phyloP scores from a whole-genome alignment of 2,113 vertebrate species.

The Phasianus colchicus region DNA sequence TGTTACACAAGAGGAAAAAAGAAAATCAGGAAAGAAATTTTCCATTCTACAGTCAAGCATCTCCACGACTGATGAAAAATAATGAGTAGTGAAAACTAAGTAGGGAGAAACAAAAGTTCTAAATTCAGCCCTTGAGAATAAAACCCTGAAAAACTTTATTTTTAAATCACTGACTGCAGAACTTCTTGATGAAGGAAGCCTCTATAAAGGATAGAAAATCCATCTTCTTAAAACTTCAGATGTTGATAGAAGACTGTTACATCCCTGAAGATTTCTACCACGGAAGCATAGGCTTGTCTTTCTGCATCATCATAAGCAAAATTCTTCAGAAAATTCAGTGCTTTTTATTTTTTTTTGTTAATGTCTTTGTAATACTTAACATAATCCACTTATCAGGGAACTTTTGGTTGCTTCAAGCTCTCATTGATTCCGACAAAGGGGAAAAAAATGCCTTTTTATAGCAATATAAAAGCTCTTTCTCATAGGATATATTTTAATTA shows the following conservation, averaged over 20 bases:
- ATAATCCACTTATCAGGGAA: neutral
- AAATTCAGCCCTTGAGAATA: neutral
- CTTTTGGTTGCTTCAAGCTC: neutral
- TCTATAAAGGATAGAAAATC: neutral
- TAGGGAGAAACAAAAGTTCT: neutral
- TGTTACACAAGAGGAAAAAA: neutral
- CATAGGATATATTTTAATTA: neutral
- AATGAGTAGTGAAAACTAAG: neutral
- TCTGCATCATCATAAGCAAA: neutral
- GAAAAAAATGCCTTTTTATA: neutral
- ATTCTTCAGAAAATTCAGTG: neutral
- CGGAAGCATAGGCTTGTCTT: neutral
- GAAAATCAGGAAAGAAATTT: neutral
- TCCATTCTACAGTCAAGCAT: neutral
- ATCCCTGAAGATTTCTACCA: neutral
- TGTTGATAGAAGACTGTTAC: neutral
- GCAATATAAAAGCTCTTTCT: neutral
- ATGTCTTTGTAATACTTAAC: neutral
- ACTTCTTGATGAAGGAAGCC: neutral
- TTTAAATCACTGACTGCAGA: neutral
- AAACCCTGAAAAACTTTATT: neutral
- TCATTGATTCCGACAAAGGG: neutral
- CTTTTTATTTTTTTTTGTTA: neutral
- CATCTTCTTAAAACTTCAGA: neutral
- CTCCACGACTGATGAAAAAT: neutral